A percentile compares a stretch with the other conserved stretches of the same genome.
Evolutionary conservation across 1,140 invertebrate species (phyloP).

Genomic region (Drosophila setifemur): DNA sequence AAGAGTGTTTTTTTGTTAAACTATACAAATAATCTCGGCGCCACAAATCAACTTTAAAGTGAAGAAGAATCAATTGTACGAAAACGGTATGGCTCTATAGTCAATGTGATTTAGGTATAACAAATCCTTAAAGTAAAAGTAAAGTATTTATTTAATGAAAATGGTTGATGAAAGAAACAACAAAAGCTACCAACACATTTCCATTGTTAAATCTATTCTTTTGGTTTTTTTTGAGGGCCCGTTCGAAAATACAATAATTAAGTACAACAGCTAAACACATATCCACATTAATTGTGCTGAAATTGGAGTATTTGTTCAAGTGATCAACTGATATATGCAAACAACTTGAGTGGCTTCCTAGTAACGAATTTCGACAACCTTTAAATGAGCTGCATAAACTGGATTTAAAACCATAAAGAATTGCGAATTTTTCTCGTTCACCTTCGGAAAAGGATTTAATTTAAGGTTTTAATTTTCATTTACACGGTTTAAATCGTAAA

Average conservation of each 20-base stretch:
- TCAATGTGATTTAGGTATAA: too few species aligned
- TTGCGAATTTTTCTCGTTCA: too few species aligned
- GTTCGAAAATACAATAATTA: not conserved
- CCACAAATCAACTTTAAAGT: slow-evolving; percentile 70
- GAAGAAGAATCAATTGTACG: slow-evolving; percentile 29
- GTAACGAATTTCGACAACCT: slow-evolving; percentile 11
- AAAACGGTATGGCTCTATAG: too few species aligned
- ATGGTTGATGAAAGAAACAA: not conserved
- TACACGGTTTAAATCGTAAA: not conserved
- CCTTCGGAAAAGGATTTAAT: too few species aligned
- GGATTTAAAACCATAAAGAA: not conserved
- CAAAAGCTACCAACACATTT: not conserved
- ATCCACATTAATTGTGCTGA: slow-evolving; percentile 12
- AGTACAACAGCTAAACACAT: slow-evolving; percentile 19
- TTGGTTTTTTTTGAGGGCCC: not conserved
- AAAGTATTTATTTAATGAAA: not conserved
- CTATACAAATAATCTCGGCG: slow-evolving; percentile 25
- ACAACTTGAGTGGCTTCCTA: slow-evolving; percentile 27
- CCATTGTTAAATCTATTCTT: not conserved
- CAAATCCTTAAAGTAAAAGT: too few species aligned
- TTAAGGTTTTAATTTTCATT: not conserved
- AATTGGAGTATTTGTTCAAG: slow-evolving; percentile 29
- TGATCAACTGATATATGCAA: not conserved
- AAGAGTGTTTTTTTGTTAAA: slow-evolving; percentile 33
- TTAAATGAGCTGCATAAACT: not conserved